A percentile compares a stretch with the other conserved stretches of the same genome.
Conservation (phyloP, 2,888 invertebrate genomes). For the Pristionchus japonicus region DNA sequence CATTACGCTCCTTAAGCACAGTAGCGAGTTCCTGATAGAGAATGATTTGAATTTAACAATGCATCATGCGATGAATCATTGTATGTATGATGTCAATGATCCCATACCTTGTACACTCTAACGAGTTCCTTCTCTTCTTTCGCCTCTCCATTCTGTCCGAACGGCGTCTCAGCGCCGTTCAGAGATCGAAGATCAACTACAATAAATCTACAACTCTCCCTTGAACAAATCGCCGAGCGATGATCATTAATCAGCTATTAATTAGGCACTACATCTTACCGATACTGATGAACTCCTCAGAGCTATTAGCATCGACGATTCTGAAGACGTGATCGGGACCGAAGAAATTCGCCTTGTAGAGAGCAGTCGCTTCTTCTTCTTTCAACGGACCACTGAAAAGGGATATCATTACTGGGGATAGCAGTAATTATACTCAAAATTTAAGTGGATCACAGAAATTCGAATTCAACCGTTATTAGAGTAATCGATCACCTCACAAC, state of each 20-base stretch:
- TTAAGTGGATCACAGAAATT: background rate
- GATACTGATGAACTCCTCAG: background rate
- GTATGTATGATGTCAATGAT: too few relatives aligned
- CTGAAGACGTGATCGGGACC: background rate
- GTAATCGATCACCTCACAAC: background rate
- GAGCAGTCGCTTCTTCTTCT: background rate
- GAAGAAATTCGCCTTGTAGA: background rate
- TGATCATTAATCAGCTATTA: background rate
- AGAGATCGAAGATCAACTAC: background rate
- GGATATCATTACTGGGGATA: background rate
- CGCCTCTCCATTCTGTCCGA: background rate
- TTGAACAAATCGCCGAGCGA: too few relatives aligned
- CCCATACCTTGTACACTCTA: background rate
- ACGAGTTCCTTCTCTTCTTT: background rate
- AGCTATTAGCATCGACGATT: background rate
- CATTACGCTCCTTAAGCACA: too few relatives aligned
- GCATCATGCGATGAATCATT: background rate
- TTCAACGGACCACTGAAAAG: background rate
- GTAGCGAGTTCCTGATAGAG: background rate
- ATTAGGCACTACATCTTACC: background rate
- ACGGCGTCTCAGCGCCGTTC: conserved; percentile 9
- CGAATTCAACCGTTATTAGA: too few relatives aligned
- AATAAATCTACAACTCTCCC: background rate
- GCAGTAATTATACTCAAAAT: too few relatives aligned
- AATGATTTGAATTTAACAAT: background rate